A percentile compares a stretch with the other conserved stretches of the same genome.
These are phyloP conservation scores for Loripinus fragilis DNA, from an alignment of 2,888 invertebrate species.

Conservation along the genomic window DNA sequence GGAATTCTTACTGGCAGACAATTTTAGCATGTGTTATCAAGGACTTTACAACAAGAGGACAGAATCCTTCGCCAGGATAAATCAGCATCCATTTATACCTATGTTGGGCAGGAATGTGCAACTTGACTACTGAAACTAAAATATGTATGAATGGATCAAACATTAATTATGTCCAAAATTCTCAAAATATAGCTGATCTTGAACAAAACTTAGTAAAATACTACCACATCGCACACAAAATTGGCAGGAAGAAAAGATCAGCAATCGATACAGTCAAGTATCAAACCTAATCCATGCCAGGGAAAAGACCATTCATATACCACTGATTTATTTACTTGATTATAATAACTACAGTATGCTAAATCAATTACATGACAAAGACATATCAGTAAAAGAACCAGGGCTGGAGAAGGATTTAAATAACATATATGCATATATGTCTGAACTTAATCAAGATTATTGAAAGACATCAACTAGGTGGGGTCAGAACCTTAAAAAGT, in stretches of 20 bases:
- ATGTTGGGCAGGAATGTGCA: background rate
- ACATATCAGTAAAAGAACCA: too few species aligned
- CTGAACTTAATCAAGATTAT: background rate
- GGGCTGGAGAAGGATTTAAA: background rate
- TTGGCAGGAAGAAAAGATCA: background rate
- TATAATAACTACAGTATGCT: too few species aligned
- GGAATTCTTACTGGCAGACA: too few species aligned
- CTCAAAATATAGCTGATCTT: background rate
- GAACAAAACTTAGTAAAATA: background rate
- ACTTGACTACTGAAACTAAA: background rate
- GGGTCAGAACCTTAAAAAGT: background rate
- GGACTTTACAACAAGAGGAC: too few species aligned
- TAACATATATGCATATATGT: background rate
- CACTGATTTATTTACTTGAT: too few species aligned
- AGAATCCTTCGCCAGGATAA: too few species aligned
- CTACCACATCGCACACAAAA: background rate
- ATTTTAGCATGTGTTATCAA: too few species aligned
- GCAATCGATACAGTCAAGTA: too few species aligned
- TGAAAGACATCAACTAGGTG: background rate
- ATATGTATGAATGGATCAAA: background rate
- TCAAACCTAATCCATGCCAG: too few species aligned
- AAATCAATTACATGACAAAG: too few species aligned
- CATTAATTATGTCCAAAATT: background rate
- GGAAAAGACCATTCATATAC: too few species aligned
- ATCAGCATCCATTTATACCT: background rate